These are phyloP conservation scores for Oxygymnocypris stewartii DNA, from an alignment of 2,113 vertebrate genomes.

Conservation along the genomic window DNA sequence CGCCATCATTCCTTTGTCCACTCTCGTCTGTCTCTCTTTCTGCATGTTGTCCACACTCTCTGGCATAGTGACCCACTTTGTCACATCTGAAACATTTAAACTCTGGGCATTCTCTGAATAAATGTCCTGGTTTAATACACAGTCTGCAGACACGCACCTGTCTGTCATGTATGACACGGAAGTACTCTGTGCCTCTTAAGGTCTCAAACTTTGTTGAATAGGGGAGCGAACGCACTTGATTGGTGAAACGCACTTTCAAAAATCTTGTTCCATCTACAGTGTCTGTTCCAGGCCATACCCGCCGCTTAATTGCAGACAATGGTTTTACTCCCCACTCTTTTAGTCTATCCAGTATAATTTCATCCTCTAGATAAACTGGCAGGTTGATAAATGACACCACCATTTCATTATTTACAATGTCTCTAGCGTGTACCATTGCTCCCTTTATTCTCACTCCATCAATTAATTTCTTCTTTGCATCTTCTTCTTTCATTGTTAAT, in stretches of 20 bases:
- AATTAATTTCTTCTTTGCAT: neutral
- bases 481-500: neutral
- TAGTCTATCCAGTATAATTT: neutral
- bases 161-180: neutral
- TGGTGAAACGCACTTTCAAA: neutral
- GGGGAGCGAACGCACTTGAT: neutral
- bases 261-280: neutral
- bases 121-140: too few species aligned
- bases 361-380: neutral
- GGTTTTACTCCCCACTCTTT: neutral
- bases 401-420: neutral
- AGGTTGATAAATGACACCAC: neutral
- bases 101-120: too few species aligned
- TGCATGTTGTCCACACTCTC: neutral
- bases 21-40: neutral
- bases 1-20: neutral
- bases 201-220: neutral
- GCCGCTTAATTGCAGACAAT: neutral
- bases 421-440: neutral
- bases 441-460: neutral
- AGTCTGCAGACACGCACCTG: neutral
- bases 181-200: neutral
- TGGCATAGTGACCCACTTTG: neutral
- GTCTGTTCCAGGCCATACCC: neutral
- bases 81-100: neutral